Base-by-base conservation (phyloP, 2,888 invertebrate genomes). In the Spodoptera picta region DNA sequence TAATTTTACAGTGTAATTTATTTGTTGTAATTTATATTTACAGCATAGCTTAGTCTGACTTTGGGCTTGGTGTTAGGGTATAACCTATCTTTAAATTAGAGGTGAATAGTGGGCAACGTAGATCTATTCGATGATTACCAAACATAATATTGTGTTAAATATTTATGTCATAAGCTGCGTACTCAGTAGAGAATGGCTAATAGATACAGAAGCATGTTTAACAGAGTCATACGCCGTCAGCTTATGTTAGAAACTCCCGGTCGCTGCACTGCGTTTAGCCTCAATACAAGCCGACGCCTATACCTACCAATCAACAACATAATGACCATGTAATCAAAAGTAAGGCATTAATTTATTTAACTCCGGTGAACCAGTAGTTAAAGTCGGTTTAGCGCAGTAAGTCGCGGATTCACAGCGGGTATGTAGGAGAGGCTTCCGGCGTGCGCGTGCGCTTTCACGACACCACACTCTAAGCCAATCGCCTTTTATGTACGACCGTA, bases 321-420 rank as follows among this genome's bases (percentile, higher is more conserved):
- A 88, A 88, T 86, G 79, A 84, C 82, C 75, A 72, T 77, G 84
- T 86, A 88, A 87, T 89, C 86, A 85, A 82, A 84, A 82, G 75
- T 83, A 83, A 85, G 82, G 82, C 75, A 81, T 82, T 84, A 75
- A 80, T 79, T 80, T 75, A 83, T 81, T 84, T 84, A 83, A 73
- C 74, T 75, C 65, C 58, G 66, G 79, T 77, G 75, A 80, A 84
- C 79, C 63, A 74, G 82, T 83, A 82, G 83, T 87, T 87, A 82
- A 72, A 73, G 76, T 79, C 74, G 73, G 73, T 78, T 82, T 82
- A 80, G 76, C 71, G 74, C 69, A 71, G 69, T 78, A 80, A 82
- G 83, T 82, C 79, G 83, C 84, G 77, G 86, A 87, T 83, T 85
- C 86, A 75, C 83, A 71, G 81, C 81, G 62, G 79, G 81, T 77